Evolutionary conservation across 2,113 vertebrate species (phyloP), one percentile per base, ranked within the genome.

Genomic region (Pavo muticus): DNA sequence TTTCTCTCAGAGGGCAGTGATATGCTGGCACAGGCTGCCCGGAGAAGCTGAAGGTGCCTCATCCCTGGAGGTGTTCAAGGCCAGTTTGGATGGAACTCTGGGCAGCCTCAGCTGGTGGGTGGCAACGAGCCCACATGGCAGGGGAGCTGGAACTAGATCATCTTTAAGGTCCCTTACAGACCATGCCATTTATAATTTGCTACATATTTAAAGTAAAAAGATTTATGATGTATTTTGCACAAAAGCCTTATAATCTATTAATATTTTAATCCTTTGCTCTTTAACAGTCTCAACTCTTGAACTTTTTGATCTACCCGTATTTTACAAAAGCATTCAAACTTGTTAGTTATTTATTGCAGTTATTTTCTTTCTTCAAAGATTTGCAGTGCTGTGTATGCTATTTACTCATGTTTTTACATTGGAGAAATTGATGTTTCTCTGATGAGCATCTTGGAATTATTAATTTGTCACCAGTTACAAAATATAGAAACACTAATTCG

Each of bases 401-500:
- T 37, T 86, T 77, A 71, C 12, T 77, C 72, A 7, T 82, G 17
- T 50, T 90, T 86, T 93, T 95, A 48, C 23, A 59, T 14, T 67
- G 10, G n/a, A 44, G 50, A 74, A 88, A 87, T 88, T 48, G 2
- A 3, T 81, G 24, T 84, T 93, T 94, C 44, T 87, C 29, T 32
- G 27, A 78, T 92, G 25, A 87, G 35, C 39, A 47, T 88, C 44
- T 84, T 91, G 40, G 35, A 93, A 87, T 88, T 29, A 44, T 21
- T 82, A 47, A 47, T 88, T 93, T 88, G 18, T 79, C 68, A 81
- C 44, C 81, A 48, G 70, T 83, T 93, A 82, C 78, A 78, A 95
- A 93, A 91, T 61, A 91, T 6, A 84, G 45, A 87, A 89, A 70
- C 64, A 42, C 42, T 86, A 79, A 83, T 93, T 97, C 75, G 24